Conservation (phyloP, 1,140 invertebrate species). For the Lasaia peninsularis region DNA sequence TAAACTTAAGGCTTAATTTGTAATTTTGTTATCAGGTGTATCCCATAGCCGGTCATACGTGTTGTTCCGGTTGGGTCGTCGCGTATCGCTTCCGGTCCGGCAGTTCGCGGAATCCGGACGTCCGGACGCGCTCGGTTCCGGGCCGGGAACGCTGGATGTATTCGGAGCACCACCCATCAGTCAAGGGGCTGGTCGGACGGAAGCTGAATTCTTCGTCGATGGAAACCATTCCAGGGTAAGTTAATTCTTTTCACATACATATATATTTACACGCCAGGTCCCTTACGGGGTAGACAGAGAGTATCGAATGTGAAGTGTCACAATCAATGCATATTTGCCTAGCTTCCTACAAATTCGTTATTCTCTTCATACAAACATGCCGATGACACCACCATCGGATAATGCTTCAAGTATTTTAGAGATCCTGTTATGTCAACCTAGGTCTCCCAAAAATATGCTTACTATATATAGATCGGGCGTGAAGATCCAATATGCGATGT, state of each 20-base stretch:
- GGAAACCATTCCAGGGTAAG: slow-evolving; percentile 90
- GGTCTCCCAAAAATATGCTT: too few relatives aligned
- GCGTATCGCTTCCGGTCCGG: slow-evolving; percentile 85
- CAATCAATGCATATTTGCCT: too few relatives aligned
- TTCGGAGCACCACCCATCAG: slow-evolving; percentile 88
- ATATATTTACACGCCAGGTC: too few relatives aligned
- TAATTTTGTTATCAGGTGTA: slow-evolving; percentile 84
- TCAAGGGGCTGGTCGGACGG: slow-evolving; percentile 86
- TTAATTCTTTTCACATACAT: neutral
- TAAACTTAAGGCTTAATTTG: neutral
- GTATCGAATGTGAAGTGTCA: too few relatives aligned
- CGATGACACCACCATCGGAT: too few relatives aligned
- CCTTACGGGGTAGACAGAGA: too few relatives aligned
- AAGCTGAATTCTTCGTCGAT: slow-evolving; percentile 92
- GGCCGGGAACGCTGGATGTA: slow-evolving; percentile 83
- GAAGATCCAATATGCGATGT: too few relatives aligned
- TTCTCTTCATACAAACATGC: too few relatives aligned
- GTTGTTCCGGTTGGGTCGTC: slow-evolving; percentile 87
- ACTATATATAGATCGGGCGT: too few relatives aligned
- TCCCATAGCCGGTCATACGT: slow-evolving; percentile 89
- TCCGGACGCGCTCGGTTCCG: slow-evolving; percentile 51
- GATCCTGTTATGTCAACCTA: too few relatives aligned
- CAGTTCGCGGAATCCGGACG: slow-evolving; percentile 86
- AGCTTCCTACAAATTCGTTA: too few relatives aligned
- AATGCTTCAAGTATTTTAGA: too few relatives aligned